Evolutionary conservation across 2,888 invertebrate species (phyloP), one percentile per base, ranked within the genome.

Genomic region (Pocota personata): DNA sequence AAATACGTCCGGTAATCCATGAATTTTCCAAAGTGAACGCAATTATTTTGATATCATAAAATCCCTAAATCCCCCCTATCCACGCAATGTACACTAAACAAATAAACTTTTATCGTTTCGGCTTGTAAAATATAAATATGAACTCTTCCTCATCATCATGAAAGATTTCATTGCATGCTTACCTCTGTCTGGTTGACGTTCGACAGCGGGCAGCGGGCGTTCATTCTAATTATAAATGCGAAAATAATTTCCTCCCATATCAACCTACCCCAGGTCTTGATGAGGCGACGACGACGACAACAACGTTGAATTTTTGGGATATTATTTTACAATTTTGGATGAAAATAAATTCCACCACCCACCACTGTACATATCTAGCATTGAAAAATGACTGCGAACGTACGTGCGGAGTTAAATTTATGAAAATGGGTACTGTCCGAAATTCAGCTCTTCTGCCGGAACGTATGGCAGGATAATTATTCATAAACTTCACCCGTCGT

Each of bases 171-270:
- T 35, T 79, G 69, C 71, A 58, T 48, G 46, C 48, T 75, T 60
- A 71, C 62, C 58, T 48, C 62, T 37, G 27, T 27, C 40, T 14
- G 80, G 48, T 43, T 50, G 67, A 62, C 50, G 52, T 43, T 67
- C 66, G 66, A 43, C 52, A 57, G 40, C 55, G n/a, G 40, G 40
- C 5, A 14, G 64, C 50, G 69, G 40, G 58, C 66, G 64, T 67
- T 52, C 67, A 77, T 86, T 67, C 86, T 86, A 86, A 86, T 86
- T 86, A 76, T 82, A 86, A 86, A 86, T 86, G 76, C 76, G 82
- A 82, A 80, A 82, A 80, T 86, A 86, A 86, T 82, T 86, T 86
- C 80, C 86, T 77, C 76, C 66, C 16, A 76, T 52, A 71, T 80
- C 69, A 75, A 43, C 21, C 46, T 3, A 40, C n/a, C 32, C 5